Evolutionary conservation across 2,888 invertebrate species (phyloP).

Genomic region (Tinea pellionella): DNA sequence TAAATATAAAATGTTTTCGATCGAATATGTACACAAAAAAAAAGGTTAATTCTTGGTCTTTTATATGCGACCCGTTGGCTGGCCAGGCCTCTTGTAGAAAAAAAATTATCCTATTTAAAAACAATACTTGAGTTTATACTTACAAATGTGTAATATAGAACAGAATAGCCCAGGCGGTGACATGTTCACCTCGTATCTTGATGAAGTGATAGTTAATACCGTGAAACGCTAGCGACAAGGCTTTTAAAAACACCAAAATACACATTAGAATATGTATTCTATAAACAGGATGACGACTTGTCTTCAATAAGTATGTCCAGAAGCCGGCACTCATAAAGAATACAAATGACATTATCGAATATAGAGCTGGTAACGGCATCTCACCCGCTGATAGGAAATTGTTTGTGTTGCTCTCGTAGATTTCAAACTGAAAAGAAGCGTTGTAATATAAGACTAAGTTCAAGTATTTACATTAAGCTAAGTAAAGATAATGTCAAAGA

Average conservation of each 20-base stretch:
- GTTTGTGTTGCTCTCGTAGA: conserved; percentile 86
- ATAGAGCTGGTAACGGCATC: conserved; percentile 93
- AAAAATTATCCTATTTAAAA: too few species aligned
- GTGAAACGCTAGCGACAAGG: conserved; percentile 92
- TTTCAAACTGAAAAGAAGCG: conserved; percentile 74
- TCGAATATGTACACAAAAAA: too few species aligned
- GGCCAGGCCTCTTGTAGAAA: too few species aligned
- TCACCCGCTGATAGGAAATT: conserved; percentile 96
- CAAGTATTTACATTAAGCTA: not conserved
- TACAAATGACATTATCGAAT: conserved; percentile 90
- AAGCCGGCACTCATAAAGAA: conserved; percentile 91
- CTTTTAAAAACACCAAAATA: conserved; percentile 90
- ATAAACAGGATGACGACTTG: conserved; percentile 87
- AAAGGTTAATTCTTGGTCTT: too few species aligned
- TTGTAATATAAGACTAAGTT: not conserved
- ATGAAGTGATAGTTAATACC: conserved; percentile 96
- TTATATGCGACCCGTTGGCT: too few species aligned
- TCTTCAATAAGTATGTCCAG: conserved; percentile 90
- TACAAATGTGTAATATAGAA: conserved; percentile 98
- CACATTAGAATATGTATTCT: conserved; percentile 98
- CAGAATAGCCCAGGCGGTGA: conserved; percentile 97
- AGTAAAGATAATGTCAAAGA: too few species aligned
- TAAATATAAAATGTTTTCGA: too few species aligned
- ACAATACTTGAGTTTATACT: too few species aligned
- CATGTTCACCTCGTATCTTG: conserved; percentile 90